A percentile compares a stretch with the other conserved stretches of the same genome.
Conservation (phyloP, 92 coral and sea anemone genomes). For the Porites rus region DNA sequence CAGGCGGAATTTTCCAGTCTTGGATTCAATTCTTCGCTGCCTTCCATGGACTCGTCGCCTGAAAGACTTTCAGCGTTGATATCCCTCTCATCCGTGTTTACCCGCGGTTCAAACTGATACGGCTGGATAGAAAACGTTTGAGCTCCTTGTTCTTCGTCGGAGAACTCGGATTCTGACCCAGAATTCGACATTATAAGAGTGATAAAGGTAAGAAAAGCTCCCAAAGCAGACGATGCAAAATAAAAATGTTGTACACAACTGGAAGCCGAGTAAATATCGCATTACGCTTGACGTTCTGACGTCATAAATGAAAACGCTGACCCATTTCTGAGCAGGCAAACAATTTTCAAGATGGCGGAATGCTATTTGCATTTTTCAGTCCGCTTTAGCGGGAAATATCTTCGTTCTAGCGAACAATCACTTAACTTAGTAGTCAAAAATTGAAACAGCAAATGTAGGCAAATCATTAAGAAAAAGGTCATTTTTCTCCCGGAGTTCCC, state of each 20-base stretch:
- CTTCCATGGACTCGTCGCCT: not conserved
- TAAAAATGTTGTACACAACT: not conserved
- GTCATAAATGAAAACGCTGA: too few relatives aligned
- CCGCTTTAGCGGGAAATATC: not conserved
- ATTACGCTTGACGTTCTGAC: not conserved
- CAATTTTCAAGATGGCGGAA: not conserved
- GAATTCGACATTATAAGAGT: not conserved
- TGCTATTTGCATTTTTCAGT: not conserved
- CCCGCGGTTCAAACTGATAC: slow-evolving; percentile 24
- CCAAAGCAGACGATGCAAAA: too few relatives aligned
- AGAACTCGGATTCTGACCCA: not conserved
- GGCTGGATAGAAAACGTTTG: slow-evolving; percentile 40
- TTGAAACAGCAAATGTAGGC: not conserved
- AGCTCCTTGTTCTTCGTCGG: not conserved
- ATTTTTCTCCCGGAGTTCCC: not conserved
- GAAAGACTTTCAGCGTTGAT: not conserved
- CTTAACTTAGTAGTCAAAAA: not conserved
- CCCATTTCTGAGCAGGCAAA: too few relatives aligned
- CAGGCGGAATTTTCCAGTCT: slow-evolving; percentile 56
- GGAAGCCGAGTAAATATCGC: not conserved
- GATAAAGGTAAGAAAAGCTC: too few relatives aligned
- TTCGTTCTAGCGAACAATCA: not conserved
- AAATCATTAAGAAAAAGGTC: not conserved
- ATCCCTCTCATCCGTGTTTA: not conserved
- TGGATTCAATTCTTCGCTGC: slow-evolving; percentile 30